Conservation (phyloP, 2,888 invertebrate species). For the Eretmocerus hayati region DNA sequence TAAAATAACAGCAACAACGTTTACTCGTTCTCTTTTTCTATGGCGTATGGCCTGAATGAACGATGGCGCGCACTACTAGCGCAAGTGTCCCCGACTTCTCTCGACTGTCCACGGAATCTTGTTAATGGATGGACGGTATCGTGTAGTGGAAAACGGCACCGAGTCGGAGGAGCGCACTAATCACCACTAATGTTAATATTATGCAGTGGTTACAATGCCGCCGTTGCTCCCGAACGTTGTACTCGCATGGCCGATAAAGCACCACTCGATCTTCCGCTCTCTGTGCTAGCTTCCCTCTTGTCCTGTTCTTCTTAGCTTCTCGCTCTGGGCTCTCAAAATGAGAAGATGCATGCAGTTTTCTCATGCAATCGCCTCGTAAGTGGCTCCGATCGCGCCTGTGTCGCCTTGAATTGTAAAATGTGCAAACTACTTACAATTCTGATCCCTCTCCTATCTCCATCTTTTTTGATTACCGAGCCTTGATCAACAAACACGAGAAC, state of each 20-base stretch:
- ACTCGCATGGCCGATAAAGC: slow-evolving; percentile 18
- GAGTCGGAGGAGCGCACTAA: slow-evolving; percentile 37
- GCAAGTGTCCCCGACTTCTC: too few species aligned
- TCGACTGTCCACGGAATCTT: too few species aligned
- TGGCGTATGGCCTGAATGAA: too few species aligned
- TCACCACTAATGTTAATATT: slow-evolving; percentile 46
- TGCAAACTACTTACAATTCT: too few species aligned
- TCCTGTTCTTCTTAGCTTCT: background rate
- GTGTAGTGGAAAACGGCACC: slow-evolving; percentile 29
- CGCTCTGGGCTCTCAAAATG: background rate
- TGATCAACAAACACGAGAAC: too few species aligned
- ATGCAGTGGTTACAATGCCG: slow-evolving; percentile 42
- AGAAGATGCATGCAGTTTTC: slow-evolving; percentile 38
- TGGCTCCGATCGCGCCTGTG: too few species aligned
- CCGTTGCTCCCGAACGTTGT: slow-evolving; percentile 14
- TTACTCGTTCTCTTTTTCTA: too few species aligned
- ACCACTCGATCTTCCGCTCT: slow-evolving; percentile 18
- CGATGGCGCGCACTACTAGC: too few species aligned
- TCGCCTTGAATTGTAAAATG: too few species aligned
- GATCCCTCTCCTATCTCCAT: too few species aligned
- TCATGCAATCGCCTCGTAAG: slow-evolving; percentile 37
- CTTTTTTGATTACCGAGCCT: too few species aligned
- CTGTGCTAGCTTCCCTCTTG: slow-evolving; percentile 6
- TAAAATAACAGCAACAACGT: background rate
- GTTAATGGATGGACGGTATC: slow-evolving; percentile 34